Evolutionary conservation across 2,113 vertebrate species (phyloP).

Genomic region (Miniopterus natalensis): DNA sequence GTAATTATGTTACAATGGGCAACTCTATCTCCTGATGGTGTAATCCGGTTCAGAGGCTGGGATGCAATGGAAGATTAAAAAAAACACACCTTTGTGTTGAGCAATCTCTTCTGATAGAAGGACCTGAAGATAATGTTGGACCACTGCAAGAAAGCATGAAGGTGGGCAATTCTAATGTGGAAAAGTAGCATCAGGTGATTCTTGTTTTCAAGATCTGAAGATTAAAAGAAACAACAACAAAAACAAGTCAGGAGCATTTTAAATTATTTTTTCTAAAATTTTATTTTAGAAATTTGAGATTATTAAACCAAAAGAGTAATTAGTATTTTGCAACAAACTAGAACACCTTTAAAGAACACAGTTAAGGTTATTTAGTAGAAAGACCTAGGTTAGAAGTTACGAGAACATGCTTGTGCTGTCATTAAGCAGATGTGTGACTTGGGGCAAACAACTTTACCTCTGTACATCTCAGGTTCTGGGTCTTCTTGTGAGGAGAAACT

Average conservation of each 20-base stretch:
- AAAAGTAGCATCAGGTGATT: not conserved
- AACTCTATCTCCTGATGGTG: not conserved
- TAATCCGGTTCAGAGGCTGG: not conserved
- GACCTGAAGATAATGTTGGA: not conserved
- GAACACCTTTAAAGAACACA: not conserved
- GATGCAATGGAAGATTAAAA: conserved; percentile 49
- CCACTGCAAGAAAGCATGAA: not conserved
- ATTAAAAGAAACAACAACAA: conserved; percentile 40
- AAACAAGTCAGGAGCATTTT: not conserved
- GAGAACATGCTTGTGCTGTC: not conserved
- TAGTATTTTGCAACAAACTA: conserved; percentile 44
- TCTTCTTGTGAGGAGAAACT: not conserved
- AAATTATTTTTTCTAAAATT: conserved; percentile 28
- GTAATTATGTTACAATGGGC: not conserved
- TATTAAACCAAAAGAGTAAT: conserved; percentile 36
- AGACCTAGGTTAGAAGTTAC: not conserved
- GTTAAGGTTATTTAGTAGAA: conserved; percentile 34
- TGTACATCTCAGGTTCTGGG: not conserved
- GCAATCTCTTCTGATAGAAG: not conserved
- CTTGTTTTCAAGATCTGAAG: conserved; percentile 1
- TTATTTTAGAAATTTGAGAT: conserved; percentile 9
- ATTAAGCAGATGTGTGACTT: not conserved
- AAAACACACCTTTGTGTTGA: not conserved
- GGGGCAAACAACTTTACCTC: not conserved
- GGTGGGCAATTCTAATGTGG: not conserved